A percentile compares a stretch with the other conserved stretches of the same genome.
Evolutionary conservation across 2,113 vertebrate genomes (phyloP).

Genomic region (Eubucco bourcierii): DNA sequence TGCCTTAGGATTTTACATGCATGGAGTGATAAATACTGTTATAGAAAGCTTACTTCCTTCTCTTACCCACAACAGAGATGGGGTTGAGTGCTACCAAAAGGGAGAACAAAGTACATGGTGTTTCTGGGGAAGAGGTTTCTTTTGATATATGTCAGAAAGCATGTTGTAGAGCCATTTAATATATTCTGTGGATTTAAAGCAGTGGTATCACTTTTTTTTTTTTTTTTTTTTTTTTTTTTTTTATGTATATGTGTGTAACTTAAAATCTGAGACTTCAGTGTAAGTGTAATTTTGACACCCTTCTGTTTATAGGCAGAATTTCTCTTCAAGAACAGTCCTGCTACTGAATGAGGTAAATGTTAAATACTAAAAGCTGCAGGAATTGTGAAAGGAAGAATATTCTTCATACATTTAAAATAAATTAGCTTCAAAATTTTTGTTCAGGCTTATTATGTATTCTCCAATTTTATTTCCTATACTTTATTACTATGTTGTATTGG

Average conservation of each 20-base stretch:
- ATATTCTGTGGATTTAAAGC: neutral
- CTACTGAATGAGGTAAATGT: conserved; percentile 34
- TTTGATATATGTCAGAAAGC: neutral
- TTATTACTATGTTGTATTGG: neutral
- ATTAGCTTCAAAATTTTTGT: neutral
- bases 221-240: neutral
- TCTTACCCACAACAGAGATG: accelerated
- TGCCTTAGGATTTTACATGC: neutral
- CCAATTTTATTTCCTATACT: neutral
- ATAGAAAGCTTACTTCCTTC: neutral
- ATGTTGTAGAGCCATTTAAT: neutral
- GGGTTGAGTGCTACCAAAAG: neutral
- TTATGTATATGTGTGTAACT: neutral
- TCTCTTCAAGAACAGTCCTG: conserved; percentile 81
- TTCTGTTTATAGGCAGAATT: conserved; percentile 80
- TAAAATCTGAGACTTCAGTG: neutral
- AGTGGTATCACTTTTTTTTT: neutral
- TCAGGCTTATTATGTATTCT: neutral
- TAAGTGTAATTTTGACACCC: neutral
- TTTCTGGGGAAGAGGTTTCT: neutral
- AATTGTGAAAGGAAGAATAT: neutral
- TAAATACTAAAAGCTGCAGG: neutral
- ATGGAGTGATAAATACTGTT: neutral
- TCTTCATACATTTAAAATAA: neutral
- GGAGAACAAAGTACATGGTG: neutral